Percentiles rank a stretch among this genome's conserved stretches.
phyloP scores from a whole-genome alignment of 2,888 invertebrate species.

The Clistopyga incitator region DNA sequence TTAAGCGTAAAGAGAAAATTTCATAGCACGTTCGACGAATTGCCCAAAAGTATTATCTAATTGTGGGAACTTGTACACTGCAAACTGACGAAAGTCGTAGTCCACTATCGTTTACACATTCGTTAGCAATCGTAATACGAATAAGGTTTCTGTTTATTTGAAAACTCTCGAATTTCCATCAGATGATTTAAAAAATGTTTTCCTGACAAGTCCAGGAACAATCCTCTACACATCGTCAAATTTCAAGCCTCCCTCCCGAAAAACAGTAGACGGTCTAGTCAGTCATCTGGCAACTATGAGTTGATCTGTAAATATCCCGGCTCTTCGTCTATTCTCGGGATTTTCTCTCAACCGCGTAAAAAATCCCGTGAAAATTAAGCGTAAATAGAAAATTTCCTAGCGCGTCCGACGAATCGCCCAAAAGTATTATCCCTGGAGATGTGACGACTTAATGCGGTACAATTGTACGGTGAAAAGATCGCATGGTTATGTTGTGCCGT shows the following conservation, averaged over 20 bases:
- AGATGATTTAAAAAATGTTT: no score
- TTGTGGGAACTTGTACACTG: no score
- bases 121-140: no score
- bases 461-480: not conserved
- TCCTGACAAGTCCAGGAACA: no score
- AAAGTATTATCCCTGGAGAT: not conserved
- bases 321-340: constrained; percentile 3
- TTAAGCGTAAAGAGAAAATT: constrained; percentile 33
- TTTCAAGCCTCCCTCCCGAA: not conserved
- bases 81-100: no score
- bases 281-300: constrained; percentile 8
- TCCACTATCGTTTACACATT: no score
- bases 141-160: no score
- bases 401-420: not conserved
- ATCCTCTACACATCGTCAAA: not conserved
- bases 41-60: not conserved
- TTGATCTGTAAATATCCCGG: constrained; percentile 20
- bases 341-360: not conserved
- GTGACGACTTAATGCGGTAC: not conserved
- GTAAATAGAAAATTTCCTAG: constrained; percentile 26
- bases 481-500: constrained; percentile 3
- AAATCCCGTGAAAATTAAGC: constrained; percentile 26
- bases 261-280: constrained; percentile 42
- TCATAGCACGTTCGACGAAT: not conserved
- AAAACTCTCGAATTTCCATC: no score